Evolutionary conservation across 2,113 vertebrate species (phyloP).

Genomic region (Actenoides hombroni): DNA sequence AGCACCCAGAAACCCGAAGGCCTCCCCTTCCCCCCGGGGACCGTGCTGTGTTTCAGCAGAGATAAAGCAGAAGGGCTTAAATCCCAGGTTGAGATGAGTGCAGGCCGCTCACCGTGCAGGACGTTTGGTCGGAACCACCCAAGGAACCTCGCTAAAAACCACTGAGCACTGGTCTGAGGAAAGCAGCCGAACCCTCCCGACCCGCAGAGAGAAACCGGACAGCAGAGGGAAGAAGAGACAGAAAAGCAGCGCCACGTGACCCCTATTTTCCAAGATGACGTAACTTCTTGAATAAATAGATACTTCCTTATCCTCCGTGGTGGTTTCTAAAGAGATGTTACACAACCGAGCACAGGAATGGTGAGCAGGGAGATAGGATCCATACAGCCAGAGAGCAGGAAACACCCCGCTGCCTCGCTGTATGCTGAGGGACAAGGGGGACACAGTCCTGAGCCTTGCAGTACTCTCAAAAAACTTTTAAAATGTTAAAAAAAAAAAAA

Average conservation of each 20-base stretch:
- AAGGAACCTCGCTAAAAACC: rapidly evolving
- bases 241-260: neutral
- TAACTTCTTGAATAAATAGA: slow-evolving; percentile 12
- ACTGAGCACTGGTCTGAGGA: neutral
- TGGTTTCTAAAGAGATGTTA: neutral
- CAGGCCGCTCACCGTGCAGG: neutral
- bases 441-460: neutral
- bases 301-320: neutral
- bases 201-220: rapidly evolving
- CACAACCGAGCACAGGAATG: neutral
- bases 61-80: neutral
- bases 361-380: neutral
- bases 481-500: neutral
- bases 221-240: neutral
- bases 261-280: neutral
- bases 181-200: neutral
- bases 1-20: neutral
- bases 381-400: neutral
- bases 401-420: neutral
- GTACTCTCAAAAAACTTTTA: neutral
- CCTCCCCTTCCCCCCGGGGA: neutral
- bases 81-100: neutral
- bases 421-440: neutral
- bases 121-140: rapidly evolving
- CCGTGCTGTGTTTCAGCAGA: neutral